A percentile compares a stretch with the other conserved stretches of the same genome.
These are phyloP conservation scores for Dexiosoma caninum DNA, from an alignment of 2,888 invertebrate genomes.

Conservation along the genomic window DNA sequence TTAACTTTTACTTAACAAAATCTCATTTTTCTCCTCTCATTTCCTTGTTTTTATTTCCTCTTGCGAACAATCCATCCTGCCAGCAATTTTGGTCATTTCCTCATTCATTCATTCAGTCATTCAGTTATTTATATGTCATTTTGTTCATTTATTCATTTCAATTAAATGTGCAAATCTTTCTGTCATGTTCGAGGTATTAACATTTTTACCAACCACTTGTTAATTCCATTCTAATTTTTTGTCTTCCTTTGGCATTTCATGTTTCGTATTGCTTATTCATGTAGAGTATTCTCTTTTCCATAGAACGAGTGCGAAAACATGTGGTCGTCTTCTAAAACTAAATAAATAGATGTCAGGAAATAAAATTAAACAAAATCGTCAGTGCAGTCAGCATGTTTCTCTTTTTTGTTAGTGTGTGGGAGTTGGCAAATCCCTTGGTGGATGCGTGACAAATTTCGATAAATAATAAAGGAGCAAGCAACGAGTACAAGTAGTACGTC, in stretches of 20 bases:
- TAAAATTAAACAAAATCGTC: constrained; percentile 52
- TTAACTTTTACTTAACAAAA: constrained; percentile 56
- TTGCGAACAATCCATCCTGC: neutral
- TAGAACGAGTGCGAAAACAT: neutral
- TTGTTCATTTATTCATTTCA: constrained; percentile 35
- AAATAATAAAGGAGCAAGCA: constrained; percentile 29
- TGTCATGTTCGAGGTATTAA: constrained; percentile 58
- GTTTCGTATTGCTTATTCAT: constrained; percentile 46
- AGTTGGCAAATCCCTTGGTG: constrained; percentile 18
- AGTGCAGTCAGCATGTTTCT: neutral
- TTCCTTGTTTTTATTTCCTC: constrained; percentile 3
- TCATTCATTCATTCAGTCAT: neutral
- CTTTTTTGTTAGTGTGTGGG: constrained; percentile 16
- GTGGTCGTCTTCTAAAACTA: constrained; percentile 20
- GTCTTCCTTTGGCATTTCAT: neutral
- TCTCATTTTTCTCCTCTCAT: constrained; percentile 49
- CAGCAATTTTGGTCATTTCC: neutral
- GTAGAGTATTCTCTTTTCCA: neutral
- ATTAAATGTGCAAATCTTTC: constrained; percentile 57
- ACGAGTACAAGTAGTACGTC: neutral
- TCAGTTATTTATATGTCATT: constrained; percentile 18
- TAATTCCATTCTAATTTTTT: constrained; percentile 36
- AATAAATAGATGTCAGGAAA: constrained; percentile 47
- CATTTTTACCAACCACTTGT: constrained; percentile 57
- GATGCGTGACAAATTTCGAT: constrained; percentile 60